Evolutionary conservation across 2,113 vertebrate species (phyloP).

Genomic region (Tragelaphus imberbis): DNA sequence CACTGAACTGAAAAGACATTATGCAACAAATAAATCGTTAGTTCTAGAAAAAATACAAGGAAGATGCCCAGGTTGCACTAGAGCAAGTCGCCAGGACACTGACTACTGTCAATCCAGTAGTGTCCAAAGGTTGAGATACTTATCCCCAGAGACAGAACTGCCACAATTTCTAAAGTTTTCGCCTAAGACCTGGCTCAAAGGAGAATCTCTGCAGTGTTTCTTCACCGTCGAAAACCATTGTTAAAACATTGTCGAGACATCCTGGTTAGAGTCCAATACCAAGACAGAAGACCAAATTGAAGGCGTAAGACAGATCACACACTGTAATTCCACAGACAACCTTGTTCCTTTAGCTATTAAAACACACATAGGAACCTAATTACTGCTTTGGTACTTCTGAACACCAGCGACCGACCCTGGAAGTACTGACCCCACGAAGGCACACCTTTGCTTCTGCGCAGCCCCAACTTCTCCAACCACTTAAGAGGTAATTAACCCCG

Average conservation of each 20-base stretch:
- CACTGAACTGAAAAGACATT: not conserved
- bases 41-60: not conserved
- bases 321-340: not conserved
- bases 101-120: not conserved
- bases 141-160: not conserved
- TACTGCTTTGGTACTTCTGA: not conserved
- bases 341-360: not conserved
- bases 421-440: not conserved
- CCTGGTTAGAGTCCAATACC: not conserved
- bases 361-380: not conserved
- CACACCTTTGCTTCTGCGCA: slow-evolving; percentile 17
- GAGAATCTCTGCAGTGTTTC: not conserved
- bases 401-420: not conserved
- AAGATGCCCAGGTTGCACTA: not conserved
- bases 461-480: slow-evolving; percentile 19
- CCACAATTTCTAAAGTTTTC: slow-evolving; percentile 3
- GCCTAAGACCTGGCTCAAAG: not conserved
- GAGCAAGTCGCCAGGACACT: not conserved
- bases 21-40: not conserved
- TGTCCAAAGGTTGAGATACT: not conserved
- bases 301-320: not conserved
- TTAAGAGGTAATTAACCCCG: not conserved
- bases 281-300: not conserved
- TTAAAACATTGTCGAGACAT: not conserved
- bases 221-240: not conserved